A percentile compares a stretch with the other conserved stretches of the same genome.
Evolutionary conservation across 2,888 invertebrate species (phyloP).

Genomic region (Catocala fraxini): DNA sequence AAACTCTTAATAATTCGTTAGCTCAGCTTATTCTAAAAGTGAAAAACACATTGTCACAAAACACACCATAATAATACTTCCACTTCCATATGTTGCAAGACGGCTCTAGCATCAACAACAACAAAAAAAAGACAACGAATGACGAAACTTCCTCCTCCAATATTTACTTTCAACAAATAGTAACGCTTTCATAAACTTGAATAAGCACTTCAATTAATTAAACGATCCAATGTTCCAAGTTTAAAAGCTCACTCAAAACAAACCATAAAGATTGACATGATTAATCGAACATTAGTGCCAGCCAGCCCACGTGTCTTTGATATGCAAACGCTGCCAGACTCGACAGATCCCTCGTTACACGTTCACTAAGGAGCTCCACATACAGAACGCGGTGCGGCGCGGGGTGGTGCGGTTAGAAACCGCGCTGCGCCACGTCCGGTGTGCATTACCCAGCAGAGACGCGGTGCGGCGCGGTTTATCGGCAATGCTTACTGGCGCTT

Average conservation of each 20-base stretch:
- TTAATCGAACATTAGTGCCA: constrained; percentile 30
- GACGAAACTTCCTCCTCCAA: constrained; percentile 4
- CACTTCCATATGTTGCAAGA: no score
- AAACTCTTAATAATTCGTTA: no score
- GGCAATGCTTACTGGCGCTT: no score
- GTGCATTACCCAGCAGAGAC: no score
- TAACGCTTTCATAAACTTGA: constrained; percentile 14
- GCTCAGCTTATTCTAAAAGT: no score
- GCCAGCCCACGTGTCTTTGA: constrained; percentile 40
- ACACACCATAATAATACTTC: no score
- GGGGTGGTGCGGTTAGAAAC: no score
- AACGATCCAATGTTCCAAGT: constrained; percentile 23
- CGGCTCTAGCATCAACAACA: not conserved
- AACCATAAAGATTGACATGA: constrained; percentile 38
- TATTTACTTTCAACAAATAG: constrained; percentile 12
- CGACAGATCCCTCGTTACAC: constrained; percentile 1
- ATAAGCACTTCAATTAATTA: constrained; percentile 43
- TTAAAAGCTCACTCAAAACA: constrained; percentile 45
- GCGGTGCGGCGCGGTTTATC: no score
- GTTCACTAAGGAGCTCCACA: no score
- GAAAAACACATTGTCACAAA: no score
- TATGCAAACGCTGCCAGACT: not conserved
- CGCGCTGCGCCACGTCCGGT: no score
- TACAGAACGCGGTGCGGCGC: no score
- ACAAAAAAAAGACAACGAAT: not conserved